Evolutionary conservation across 2,888 invertebrate genomes (phyloP), one percentile per base, ranked within the genome.

Genomic region (Acholoe squamosa): DNA sequence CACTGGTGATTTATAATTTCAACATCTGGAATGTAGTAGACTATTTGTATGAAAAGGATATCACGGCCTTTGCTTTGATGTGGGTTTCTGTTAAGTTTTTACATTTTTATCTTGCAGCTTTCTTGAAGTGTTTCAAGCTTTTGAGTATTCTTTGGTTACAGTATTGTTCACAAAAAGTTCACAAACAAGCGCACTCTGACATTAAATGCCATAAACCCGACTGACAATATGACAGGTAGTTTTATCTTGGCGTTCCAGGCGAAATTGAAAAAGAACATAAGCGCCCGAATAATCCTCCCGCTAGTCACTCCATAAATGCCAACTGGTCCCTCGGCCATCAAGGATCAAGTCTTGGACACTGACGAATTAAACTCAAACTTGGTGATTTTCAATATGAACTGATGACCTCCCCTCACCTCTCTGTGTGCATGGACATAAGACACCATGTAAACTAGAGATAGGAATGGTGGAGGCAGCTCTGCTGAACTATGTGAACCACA

Each of bases 401-500:
- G 43, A 43, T 10, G 10, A 43, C 10, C 43, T 51, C 71, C 54
- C 22, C 34, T 77, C 28, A 91, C 84, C 67, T 91, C 56, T 31
- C 91, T 33, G 28, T 84, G 80, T 22, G 91, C 67, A 14, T 89
- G 89, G 31, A 90, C 10, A 61, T 91, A 89, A 28, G 90, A 80
- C n/a, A 80, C 76, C 52, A 91, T 52, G 56, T 52, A 67, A 31
- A 54, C 77, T 22, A 90, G 89, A 5, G 76, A 61, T 16, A 92
- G 80, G 10, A 86, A 67, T 25, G 76, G n/a, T 0, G 92, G 92
- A n/a, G 91, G 34, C 14, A 76, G 90, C 28, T 31, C 77, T 89
- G 25, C 56, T 80, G 14, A 84, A 52, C 92, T 91, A 92, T 19
- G 92, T 90, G 1, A 91, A 89, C 33, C 89, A 71, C 61, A 91